phyloP scores from a whole-genome alignment of 30 jellyfish, hydroid and myxozoan genomes.

The Chironex yamaguchii region DNA sequence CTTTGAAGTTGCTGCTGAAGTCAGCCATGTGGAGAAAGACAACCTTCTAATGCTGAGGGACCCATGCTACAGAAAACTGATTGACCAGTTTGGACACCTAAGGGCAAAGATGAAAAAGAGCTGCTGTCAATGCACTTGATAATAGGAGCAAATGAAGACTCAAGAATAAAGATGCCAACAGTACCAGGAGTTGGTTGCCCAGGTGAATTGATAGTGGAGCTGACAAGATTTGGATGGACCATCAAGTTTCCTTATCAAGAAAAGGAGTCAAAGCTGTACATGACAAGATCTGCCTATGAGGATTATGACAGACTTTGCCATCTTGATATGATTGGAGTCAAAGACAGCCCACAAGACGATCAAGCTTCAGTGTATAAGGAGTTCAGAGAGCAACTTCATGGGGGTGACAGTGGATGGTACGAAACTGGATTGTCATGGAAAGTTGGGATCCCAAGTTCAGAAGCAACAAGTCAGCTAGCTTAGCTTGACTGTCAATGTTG shows the following conservation, averaged over 20 bases:
- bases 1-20: constrained; percentile 23
- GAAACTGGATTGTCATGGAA: constrained; percentile 69
- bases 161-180: constrained; percentile 9
- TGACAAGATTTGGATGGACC: constrained; percentile 73
- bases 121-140: constrained; percentile 67
- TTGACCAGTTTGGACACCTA: constrained; percentile 17
- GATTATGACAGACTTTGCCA: constrained; percentile 66
- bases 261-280: constrained; percentile 10
- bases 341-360: constrained; percentile 43
- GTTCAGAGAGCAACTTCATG: constrained; percentile 62
- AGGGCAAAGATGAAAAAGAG: constrained; percentile 21
- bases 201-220: constrained; percentile 68
- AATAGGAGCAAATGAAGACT: constrained; percentile 37
- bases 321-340: constrained; percentile 65
- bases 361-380: constrained; percentile 15
- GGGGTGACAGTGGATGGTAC: constrained; percentile 60
- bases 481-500: constrained; percentile 25
- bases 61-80: constrained; percentile 40
- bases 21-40: constrained; percentile 45
- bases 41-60: constrained; percentile 33
- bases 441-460: not conserved
- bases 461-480: constrained; percentile 64
- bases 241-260: constrained; percentile 69
- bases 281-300: constrained; percentile 23
- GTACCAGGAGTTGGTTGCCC: constrained; percentile 62